Evolutionary conservation across 2,797 vertebrate species (phyloP).

Genomic region (Pyrocephalus nanus): DNA sequence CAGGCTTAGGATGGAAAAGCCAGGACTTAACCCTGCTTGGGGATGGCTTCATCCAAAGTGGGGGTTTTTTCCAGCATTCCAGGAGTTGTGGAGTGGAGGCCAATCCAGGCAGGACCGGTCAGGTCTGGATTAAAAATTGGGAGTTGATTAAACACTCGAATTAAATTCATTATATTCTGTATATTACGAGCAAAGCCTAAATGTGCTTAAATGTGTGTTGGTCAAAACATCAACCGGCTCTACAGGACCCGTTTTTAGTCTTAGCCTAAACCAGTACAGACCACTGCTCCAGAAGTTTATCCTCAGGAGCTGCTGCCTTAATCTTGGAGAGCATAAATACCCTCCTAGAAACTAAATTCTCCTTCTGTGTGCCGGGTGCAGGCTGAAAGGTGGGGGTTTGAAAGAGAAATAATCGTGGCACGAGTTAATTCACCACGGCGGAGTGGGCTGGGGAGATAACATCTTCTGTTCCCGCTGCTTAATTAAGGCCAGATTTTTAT

Average conservation of each 20-base stretch:
- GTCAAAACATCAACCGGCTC: no score
- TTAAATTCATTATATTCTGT: neutral
- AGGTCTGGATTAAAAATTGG: neutral
- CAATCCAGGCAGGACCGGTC: neutral
- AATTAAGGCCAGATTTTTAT: constrained; percentile 58
- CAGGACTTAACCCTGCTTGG: neutral
- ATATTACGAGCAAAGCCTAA: neutral
- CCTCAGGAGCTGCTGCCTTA: neutral
- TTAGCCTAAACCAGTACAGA: neutral
- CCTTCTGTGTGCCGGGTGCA: neutral
- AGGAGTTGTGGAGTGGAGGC: rapidly evolving
- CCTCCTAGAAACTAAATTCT: neutral
- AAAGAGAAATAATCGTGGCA: neutral
- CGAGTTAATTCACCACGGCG: neutral
- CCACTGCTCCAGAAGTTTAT: neutral
- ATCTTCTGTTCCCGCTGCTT: constrained; percentile 33
- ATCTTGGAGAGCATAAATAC: neutral
- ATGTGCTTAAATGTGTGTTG: rapidly evolving
- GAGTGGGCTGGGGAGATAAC: constrained; percentile 16
- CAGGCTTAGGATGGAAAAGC: neutral
- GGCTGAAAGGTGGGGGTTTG: neutral
- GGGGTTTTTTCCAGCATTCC: rapidly evolving
- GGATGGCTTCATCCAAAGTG: neutral
- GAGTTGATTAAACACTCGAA: neutral
- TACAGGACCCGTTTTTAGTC: neutral